Base-by-base conservation (phyloP, 2,888 invertebrate species). In the Cylloceria caligata region DNA sequence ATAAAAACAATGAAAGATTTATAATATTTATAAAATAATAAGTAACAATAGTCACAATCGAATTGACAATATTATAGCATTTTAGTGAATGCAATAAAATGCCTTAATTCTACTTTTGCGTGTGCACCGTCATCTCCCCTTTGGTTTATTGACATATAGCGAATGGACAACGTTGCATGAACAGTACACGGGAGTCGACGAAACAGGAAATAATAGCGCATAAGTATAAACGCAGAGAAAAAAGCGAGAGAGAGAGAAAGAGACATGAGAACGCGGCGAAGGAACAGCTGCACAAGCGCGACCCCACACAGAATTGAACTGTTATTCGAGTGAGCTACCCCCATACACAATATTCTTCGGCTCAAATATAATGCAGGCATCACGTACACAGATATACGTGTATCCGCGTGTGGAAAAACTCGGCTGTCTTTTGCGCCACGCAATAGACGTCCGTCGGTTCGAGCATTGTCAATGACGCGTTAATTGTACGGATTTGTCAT, bases 401-500 rank as follows among this genome's bases (percentile, higher is more conserved):
- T 69, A 39, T 64, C 64, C 68, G 68, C 65, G 74, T 64, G 78
- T 83, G 78, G 80, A 80, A 83, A 85, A 83, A 73, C 71, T 72
- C 42, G 64, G 67, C 60, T 75, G 72, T 81, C 72, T 36, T 64
- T 72, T 49, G 57, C 24, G 45, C 21, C 57, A 45, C 68, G 83
- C 75, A 74, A 79, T 55, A 73, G 60, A 64, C 82, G 81, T 77
- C 68, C 80, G 83, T 83, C 67, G 79, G 21, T 27, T 11, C 67
- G 74, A n/a, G 83, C 77, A 87, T 89, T 88, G 87, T 86, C 78
- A 74, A 49, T 73, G 83, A 80, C 83, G 84, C 86, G 89, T 88
- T 90, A 90, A 91, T 90, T 88, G 88, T 86, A 68, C 73, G 86
- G 88, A 91, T 91, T 89, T 90, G 89, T 89, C 90, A 88, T 86